Evolutionary conservation across 2,797 vertebrate species (phyloP).

Genomic region (Melanotaenia maccullochi): DNA sequence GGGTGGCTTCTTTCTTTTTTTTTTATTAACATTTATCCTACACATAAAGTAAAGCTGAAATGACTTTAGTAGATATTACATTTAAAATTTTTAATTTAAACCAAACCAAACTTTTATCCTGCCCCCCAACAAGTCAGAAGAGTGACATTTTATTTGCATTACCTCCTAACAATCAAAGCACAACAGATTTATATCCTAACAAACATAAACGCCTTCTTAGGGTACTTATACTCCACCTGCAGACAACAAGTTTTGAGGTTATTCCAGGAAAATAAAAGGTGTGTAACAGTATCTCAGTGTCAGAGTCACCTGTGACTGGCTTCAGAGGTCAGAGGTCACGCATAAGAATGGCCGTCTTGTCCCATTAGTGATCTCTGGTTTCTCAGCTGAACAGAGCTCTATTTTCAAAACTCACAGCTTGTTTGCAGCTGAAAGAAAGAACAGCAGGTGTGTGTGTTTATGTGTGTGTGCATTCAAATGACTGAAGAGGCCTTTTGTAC

Average conservation of each 20-base stretch:
- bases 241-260: constrained; percentile 25
- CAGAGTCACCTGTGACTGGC: constrained; percentile 68
- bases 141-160: no score
- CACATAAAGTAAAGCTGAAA: background rate
- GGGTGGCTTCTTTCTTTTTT: no score
- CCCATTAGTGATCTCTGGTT: constrained; percentile 69
- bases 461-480: constrained; percentile 15
- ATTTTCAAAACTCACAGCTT: constrained; percentile 46
- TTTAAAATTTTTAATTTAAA: no score
- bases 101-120: no score
- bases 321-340: constrained; percentile 61
- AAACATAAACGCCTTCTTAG: constrained; percentile 3
- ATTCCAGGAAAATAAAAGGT: constrained; percentile 48
- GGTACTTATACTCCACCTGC: constrained; percentile 3
- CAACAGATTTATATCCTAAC: background rate
- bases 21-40: background rate
- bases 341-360: constrained; percentile 69
- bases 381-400: constrained; percentile 59
- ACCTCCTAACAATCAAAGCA: background rate
- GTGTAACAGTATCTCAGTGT: constrained; percentile 56
- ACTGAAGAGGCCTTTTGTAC: constrained; percentile 1
- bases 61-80: no score
- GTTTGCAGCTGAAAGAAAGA: constrained; percentile 43
- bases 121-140: no score
- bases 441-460: background rate